Evolutionary conservation across 2,113 vertebrate species (phyloP).

Genomic region (Terrapene triunguis): DNA sequence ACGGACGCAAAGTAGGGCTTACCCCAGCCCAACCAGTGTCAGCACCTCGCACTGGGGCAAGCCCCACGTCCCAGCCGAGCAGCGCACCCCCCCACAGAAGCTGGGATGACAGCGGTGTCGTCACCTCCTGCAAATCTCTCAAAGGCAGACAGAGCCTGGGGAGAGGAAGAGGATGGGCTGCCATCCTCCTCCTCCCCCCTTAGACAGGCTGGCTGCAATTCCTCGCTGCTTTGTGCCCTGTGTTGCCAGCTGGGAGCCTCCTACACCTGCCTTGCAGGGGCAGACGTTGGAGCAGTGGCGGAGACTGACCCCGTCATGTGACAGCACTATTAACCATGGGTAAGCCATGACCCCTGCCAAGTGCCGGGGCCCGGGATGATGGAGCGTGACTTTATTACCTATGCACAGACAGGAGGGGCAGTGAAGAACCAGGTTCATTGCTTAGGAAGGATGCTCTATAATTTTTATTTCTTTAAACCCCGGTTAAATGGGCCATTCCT

Average conservation of each 20-base stretch:
- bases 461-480: not conserved
- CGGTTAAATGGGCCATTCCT: conserved; percentile 20
- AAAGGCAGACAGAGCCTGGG: not conserved
- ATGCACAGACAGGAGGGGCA: not conserved
- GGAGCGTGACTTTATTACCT: not conserved
- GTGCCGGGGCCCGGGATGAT: not conserved
- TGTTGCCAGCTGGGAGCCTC: not conserved
- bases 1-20: not conserved
- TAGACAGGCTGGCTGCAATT: not conserved
- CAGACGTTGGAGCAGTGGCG: too few species aligned
- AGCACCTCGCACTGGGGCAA: not conserved
- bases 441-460: not conserved
- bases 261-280: not conserved
- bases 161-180: too few species aligned
- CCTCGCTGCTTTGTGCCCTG: not conserved
- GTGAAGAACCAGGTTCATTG: not conserved
- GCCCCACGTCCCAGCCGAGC: not conserved
- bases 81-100: too few species aligned
- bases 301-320: not conserved
- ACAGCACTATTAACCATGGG: not conserved
- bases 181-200: not conserved
- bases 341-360: not conserved
- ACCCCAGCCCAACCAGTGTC: not conserved
- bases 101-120: not conserved
- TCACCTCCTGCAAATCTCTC: not conserved